Conservation (phyloP, 2,888 invertebrate genomes). For the Plagodis dolabraria region DNA sequence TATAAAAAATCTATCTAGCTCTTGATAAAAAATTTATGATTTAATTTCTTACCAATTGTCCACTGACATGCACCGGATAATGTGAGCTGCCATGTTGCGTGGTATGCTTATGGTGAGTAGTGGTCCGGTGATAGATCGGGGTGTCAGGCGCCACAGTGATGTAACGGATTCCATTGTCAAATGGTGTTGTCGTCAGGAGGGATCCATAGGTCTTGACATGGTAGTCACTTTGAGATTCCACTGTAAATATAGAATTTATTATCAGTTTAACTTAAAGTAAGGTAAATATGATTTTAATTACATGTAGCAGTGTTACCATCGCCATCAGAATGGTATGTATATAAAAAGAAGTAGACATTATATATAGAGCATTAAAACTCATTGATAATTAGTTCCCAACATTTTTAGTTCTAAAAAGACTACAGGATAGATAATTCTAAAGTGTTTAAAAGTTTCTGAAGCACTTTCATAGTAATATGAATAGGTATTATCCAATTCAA, state of each 20-base stretch:
- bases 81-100: conserved; percentile 54
- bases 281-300: neutral
- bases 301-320: neutral
- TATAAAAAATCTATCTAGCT: too few species aligned
- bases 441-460: too few species aligned
- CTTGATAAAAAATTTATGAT: too few species aligned
- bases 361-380: too few species aligned
- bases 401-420: too few species aligned
- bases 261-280: neutral
- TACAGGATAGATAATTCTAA: too few species aligned
- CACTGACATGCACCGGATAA: conserved; percentile 47
- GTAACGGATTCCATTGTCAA: conserved; percentile 75
- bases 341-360: too few species aligned
- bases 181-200: conserved; percentile 69
- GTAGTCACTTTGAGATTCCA: conserved; percentile 95
- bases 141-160: conserved; percentile 75
- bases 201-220: conserved; percentile 86
- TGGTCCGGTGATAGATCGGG: conserved; percentile 69
- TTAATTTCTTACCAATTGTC: conserved; percentile 16
- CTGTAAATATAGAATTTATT: conserved; percentile 74
- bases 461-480: too few species aligned
- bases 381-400: too few species aligned
- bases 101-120: conserved; percentile 74
- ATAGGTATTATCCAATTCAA: too few species aligned
- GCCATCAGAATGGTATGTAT: neutral